Conservation (phyloP, 2,888 invertebrate species). For the Petrolisthes cinctipes region DNA sequence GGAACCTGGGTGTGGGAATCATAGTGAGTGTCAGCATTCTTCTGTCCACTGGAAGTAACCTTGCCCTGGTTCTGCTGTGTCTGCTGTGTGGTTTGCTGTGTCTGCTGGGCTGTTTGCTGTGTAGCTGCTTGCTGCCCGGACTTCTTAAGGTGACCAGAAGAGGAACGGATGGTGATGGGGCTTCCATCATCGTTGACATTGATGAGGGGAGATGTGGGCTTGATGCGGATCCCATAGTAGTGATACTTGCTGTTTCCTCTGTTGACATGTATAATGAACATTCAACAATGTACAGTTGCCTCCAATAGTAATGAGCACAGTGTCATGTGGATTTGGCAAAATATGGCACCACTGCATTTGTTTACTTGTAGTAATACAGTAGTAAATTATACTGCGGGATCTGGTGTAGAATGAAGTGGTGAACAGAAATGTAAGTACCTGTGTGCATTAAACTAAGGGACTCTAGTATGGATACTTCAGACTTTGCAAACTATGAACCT, state of each 20-base stretch:
- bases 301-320: too few species aligned
- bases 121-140: constrained; percentile 1
- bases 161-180: constrained; percentile 38
- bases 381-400: neutral
- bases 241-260: constrained; percentile 99
- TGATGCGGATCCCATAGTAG: constrained; percentile 99
- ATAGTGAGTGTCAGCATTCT: constrained; percentile 46
- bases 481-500: constrained; percentile 32
- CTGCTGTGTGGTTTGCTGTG: constrained; percentile 27
- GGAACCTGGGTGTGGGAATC: constrained; percentile 55
- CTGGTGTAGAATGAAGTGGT: neutral
- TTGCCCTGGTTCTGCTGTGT: neutral
- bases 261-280: constrained; percentile 37
- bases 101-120: constrained; percentile 19
- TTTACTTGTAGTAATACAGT: neutral
- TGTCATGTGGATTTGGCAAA: too few species aligned
- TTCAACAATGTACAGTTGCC: too few species aligned
- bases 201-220: constrained; percentile 83
- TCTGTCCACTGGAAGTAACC: constrained; percentile 12
- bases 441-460: too few species aligned
- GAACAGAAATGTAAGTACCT: neutral
- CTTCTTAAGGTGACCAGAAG: constrained; percentile 30
- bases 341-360: too few species aligned
- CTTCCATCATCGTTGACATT: constrained; percentile 70
- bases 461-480: too few species aligned